Evolutionary conservation across 2,113 vertebrate species (phyloP).

Genomic region (Indicator maculatus): DNA sequence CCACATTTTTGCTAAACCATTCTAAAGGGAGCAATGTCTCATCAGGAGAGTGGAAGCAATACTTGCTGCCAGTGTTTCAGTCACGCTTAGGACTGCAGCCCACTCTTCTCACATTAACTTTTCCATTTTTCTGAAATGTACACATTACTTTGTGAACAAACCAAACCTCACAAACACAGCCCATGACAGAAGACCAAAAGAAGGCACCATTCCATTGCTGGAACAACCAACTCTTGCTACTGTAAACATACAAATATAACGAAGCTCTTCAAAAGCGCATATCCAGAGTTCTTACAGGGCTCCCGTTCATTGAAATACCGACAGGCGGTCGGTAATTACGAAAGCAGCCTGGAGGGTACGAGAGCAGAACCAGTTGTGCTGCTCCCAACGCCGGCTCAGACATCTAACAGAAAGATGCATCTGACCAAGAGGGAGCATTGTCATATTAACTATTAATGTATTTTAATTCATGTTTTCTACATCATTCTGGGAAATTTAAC

Average conservation of each 20-base stretch:
- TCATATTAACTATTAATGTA: not conserved
- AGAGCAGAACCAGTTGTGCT: not conserved
- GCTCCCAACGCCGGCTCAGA: not conserved
- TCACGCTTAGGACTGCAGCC: not conserved
- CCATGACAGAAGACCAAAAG: not conserved
- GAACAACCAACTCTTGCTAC: not conserved
- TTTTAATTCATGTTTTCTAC: not conserved
- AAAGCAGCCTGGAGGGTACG: not conserved
- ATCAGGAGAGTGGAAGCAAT: not conserved
- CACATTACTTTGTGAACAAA: not conserved
- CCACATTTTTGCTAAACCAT: not conserved
- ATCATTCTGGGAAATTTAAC: not conserved
- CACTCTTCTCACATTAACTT: not conserved
- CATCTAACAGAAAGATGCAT: not conserved
- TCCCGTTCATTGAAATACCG: not conserved
- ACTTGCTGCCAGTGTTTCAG: not conserved
- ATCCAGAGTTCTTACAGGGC: not conserved
- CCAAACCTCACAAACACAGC: not conserved
- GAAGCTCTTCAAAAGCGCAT: not conserved
- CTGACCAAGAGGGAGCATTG: not conserved
- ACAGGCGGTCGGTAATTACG: not conserved
- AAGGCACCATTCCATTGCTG: not conserved
- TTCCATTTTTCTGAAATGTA: too few species aligned
- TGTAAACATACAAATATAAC: not conserved
- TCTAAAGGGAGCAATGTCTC: not conserved